These are phyloP conservation scores for Eretmocerus hayati DNA, from an alignment of 2,888 invertebrate species.

Conservation along the genomic window DNA sequence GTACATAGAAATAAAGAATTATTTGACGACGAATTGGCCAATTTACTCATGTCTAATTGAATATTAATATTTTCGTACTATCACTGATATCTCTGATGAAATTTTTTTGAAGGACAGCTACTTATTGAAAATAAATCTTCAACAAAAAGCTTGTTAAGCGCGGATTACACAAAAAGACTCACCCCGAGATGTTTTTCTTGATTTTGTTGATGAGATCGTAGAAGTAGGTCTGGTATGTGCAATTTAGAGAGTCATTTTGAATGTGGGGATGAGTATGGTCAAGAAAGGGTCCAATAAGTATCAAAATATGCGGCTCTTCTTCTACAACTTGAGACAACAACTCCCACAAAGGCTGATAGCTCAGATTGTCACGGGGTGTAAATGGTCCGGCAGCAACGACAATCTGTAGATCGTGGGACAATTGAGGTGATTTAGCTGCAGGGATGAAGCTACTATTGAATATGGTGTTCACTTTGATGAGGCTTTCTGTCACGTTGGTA, in stretches of 20 bases:
- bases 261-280: slow-evolving; percentile 63
- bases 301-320: slow-evolving; percentile 69
- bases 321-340: slow-evolving; percentile 61
- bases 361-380: slow-evolving; percentile 63
- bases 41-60: no score
- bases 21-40: no score
- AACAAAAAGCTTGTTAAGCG: no score
- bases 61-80: no score
- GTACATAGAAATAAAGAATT: no score
- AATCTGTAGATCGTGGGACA: slow-evolving; percentile 49
- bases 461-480: slow-evolving; percentile 61
- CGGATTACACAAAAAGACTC: no score
- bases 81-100: no score
- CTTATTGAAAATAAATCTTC: no score
- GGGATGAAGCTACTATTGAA: slow-evolving; percentile 49
- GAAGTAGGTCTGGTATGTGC: slow-evolving; percentile 69
- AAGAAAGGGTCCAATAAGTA: slow-evolving; percentile 81
- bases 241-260: slow-evolving; percentile 55
- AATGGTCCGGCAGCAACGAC: slow-evolving; percentile 79
- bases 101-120: no score
- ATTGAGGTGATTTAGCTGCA: slow-evolving; percentile 46
- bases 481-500: slow-evolving; percentile 62
- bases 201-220: slow-evolving; percentile 62
- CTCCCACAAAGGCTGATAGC: slow-evolving; percentile 76
- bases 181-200: slow-evolving; percentile 59